Evolutionary conservation across 1,140 invertebrate species (phyloP), one percentile per base, ranked within the genome.

Genomic region (Drosophila pseudoobscura): DNA sequence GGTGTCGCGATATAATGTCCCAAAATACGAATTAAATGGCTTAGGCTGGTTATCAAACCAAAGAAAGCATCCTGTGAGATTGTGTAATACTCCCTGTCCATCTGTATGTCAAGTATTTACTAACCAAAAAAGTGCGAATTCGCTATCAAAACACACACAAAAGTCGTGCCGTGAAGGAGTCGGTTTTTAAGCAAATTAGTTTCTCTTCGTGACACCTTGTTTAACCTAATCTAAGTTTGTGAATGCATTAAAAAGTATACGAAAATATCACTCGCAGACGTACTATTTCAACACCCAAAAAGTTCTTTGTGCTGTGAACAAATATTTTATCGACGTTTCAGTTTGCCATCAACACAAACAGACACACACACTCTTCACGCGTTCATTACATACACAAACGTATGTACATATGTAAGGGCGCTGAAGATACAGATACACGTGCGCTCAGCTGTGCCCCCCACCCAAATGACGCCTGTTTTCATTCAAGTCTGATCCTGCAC

Each of bases 391-490:
- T 43, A 29, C 66, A 56, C 58, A 60, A 39, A 65, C 57, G 44
- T 53, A 65, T 53, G 44, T 53, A 59, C 44, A 68, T 65, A 65
- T 61, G 44, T 22, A 39, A 13, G 45, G 26, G 22, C 50, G 43
- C 63, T 24, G 63, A 54, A 61, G 50, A 66, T 66, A 79, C 51
- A 65, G 17, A 61, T 57, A 83, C 60, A 83, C 62, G 66, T 70
- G 70, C 83, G 74, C 65, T 82, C 82, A 85, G 82, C 82, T 85
- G 80, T 77, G 64, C 70, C 60, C 64, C 60, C 54, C 60, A 51
- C 63, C 59, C 59, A 64, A 82, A 78, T 80, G 80, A 75, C 56
- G 68, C 79, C 78, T 84, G 80, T 85, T 84, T 69, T 84, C 79
- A 84, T 78, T 84, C 70, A 63, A 63, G 54, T 44, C 46, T 39